phyloP scores from a whole-genome alignment of 2,888 invertebrate genomes.

The Micropterix aruncella region DNA sequence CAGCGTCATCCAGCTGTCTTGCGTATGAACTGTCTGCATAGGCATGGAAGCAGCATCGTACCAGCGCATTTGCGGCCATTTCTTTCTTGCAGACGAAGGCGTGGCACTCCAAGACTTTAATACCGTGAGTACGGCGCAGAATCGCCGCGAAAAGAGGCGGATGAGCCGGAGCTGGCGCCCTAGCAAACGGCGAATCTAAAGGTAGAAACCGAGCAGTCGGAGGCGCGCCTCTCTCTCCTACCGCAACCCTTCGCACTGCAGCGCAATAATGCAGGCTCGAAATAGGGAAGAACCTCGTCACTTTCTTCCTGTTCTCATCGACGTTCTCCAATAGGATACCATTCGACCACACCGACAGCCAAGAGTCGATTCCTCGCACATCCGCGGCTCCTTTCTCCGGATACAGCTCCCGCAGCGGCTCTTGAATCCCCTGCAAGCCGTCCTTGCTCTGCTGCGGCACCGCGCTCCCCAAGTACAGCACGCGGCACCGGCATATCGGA shows the following conservation, averaged over 20 bases:
- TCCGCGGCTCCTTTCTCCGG: constrained; percentile 86
- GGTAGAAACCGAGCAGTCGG: constrained; percentile 83
- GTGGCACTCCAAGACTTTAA: constrained; percentile 97
- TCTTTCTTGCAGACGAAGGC: constrained; percentile 95
- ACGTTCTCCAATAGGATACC: constrained; percentile 92
- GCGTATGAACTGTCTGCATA: constrained; percentile 94
- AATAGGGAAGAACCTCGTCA: constrained; percentile 92
- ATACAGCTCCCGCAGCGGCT: constrained; percentile 89
- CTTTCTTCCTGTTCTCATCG: constrained; percentile 87
- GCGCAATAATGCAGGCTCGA: constrained; percentile 93
- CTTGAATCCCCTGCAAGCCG: constrained; percentile 93
- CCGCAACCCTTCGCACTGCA: constrained; percentile 78
- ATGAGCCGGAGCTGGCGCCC: constrained; percentile 83
- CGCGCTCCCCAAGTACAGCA: constrained; percentile 90
- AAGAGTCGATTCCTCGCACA: constrained; percentile 85
- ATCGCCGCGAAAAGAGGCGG: constrained; percentile 97
- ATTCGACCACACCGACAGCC: constrained; percentile 95
- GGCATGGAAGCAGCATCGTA: constrained; percentile 93
- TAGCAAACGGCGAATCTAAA: constrained; percentile 90
- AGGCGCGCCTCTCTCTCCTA: constrained; percentile 41
- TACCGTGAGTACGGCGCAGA: constrained; percentile 86
- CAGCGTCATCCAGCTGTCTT: constrained; percentile 53
- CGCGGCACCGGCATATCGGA: constrained; percentile 92
- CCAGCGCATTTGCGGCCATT: constrained; percentile 94
- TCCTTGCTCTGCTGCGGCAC: constrained; percentile 97